Conservation (phyloP, 2,113 vertebrate species). For the human region DNA sequence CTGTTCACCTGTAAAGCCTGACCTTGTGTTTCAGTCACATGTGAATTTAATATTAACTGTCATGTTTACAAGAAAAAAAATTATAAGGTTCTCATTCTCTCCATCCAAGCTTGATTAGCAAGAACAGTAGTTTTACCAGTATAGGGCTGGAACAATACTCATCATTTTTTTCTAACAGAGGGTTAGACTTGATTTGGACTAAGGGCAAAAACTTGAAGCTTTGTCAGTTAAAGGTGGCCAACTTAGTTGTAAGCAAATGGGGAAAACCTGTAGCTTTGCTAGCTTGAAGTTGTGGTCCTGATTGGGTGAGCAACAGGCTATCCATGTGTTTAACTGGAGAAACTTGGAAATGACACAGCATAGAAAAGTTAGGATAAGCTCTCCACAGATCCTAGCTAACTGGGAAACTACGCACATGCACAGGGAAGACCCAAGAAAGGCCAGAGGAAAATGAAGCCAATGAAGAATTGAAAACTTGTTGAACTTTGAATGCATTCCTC, state of each 20-base stretch:
- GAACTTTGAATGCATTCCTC: background rate
- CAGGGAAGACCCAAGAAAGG: background rate
- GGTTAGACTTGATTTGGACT: background rate
- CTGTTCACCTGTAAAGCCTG: background rate
- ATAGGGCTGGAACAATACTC: background rate
- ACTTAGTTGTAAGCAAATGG: background rate
- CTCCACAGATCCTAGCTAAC: background rate
- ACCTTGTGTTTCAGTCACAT: background rate
- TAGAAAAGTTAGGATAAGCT: background rate
- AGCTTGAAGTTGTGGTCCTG: background rate
- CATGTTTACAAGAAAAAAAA: background rate
- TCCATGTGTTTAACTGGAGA: background rate
- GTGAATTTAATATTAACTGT: background rate
- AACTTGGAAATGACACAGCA: background rate
- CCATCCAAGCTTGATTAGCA: background rate
- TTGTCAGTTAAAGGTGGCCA: background rate
- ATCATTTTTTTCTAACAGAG: background rate
- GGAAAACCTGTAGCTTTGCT: background rate
- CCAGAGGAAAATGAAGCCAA: background rate
- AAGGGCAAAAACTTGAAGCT: background rate
- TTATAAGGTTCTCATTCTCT: background rate
- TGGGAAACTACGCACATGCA: background rate
- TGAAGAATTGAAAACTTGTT: background rate
- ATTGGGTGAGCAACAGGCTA: background rate
- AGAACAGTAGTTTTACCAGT: background rate